These are phyloP conservation scores for Hypanus sabinus DNA, from an alignment of 2,113 vertebrate genomes.

Conservation along the genomic window DNA sequence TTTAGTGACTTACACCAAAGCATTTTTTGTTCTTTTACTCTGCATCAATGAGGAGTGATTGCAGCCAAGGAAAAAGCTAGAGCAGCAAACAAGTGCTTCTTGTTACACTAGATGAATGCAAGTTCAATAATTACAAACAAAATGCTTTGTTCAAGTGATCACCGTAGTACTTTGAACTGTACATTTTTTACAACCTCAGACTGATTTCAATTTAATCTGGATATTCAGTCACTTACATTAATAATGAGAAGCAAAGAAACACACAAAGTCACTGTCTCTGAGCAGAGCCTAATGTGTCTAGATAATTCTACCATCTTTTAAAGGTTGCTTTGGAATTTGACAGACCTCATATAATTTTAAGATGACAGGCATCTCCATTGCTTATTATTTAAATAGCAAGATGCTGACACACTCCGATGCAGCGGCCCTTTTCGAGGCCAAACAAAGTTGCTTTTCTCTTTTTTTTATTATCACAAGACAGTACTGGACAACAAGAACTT, in stretches of 20 bases:
- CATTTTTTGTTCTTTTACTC: neutral
- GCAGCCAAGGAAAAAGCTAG: neutral
- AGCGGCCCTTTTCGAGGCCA: too few relatives aligned
- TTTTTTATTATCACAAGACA: too few relatives aligned
- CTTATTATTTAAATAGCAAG: neutral
- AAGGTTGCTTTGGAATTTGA: neutral
- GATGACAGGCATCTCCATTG: neutral
- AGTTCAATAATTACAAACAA: neutral
- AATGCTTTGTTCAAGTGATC: neutral
- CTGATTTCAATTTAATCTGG: neutral
- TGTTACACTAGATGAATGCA: neutral
- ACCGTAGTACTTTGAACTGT: neutral
- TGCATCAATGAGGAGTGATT: neutral
- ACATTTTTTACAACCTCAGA: neutral
- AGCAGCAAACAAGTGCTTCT: neutral
- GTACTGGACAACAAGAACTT: too few relatives aligned
- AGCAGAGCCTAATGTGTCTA: neutral
- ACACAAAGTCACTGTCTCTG: neutral
- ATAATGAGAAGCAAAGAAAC: neutral
- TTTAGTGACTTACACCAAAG: neutral
- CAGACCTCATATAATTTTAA: neutral
- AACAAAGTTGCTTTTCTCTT: too few relatives aligned
- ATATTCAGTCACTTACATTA: neutral
- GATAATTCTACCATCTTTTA: neutral
- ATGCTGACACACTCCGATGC: too few relatives aligned